Evolutionary conservation across 2,113 vertebrate species (phyloP).

Genomic region (Oreamnos americanus): DNA sequence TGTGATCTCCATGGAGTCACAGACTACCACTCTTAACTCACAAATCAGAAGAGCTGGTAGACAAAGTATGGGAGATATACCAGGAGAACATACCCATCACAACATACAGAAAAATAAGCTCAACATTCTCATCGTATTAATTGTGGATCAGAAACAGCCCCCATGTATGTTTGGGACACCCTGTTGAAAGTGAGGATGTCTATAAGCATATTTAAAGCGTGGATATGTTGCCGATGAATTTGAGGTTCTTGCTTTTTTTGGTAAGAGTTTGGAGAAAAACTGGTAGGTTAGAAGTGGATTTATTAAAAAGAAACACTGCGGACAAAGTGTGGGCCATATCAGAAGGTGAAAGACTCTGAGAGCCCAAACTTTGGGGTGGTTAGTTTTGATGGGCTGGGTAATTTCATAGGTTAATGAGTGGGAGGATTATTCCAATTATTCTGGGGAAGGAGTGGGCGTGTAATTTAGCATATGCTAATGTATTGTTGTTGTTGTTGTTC

Average conservation of each 20-base stretch:
- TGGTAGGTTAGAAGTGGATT: neutral
- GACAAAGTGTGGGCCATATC: neutral
- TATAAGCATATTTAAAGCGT: neutral
- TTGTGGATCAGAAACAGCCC: neutral
- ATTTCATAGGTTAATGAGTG: neutral
- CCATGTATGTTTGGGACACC: neutral
- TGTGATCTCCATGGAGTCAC: neutral
- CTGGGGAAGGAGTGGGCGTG: neutral
- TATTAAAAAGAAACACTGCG: neutral
- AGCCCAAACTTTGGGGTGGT: neutral
- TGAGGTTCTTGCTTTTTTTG: neutral
- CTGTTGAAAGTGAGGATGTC: neutral
- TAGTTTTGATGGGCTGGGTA: neutral
- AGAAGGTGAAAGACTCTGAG: neutral
- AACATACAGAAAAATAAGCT: neutral
- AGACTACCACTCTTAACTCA: neutral
- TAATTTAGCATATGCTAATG: neutral
- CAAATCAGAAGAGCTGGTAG: neutral
- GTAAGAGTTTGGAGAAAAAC: neutral
- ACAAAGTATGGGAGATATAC: neutral
- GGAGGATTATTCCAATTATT: neutral
- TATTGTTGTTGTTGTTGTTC: neutral
- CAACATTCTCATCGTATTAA: neutral
- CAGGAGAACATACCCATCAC: neutral
- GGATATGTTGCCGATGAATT: neutral